phyloP scores from a whole-genome alignment of 2,113 vertebrate species.

The Gallinago media region DNA sequence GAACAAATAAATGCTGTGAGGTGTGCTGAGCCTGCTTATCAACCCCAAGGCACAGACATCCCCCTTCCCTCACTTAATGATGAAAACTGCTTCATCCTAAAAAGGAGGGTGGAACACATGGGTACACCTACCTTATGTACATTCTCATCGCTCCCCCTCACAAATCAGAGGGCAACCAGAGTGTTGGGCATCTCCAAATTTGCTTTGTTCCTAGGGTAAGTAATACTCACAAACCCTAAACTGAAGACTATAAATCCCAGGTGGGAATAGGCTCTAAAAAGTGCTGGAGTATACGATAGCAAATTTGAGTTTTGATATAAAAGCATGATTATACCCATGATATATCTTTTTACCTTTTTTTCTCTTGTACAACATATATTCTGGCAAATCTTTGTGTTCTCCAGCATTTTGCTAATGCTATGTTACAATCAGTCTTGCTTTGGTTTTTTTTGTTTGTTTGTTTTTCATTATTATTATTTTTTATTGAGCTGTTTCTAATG shows the following conservation, averaged over 20 bases:
- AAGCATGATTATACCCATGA: background rate
- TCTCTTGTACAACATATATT: background rate
- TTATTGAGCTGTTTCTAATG: constrained; percentile 20
- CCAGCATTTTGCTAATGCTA: background rate
- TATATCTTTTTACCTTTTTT: background rate
- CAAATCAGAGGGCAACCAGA: background rate
- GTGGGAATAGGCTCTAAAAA: background rate
- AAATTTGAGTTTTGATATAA: background rate
- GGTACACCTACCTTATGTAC: fast-evolving
- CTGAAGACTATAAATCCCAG: background rate
- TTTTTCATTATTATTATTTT: background rate
- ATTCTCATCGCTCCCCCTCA: background rate
- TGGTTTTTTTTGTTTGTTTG: background rate
- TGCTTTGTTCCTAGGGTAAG: background rate
- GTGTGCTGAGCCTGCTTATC: background rate
- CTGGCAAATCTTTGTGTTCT: background rate
- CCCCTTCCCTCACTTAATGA: background rate
- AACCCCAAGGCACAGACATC: background rate
- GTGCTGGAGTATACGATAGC: background rate
- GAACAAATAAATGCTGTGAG: background rate
- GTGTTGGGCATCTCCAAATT: background rate
- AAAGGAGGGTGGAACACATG: background rate
- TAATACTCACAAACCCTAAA: background rate
- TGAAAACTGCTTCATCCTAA: background rate
- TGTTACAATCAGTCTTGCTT: background rate